Base-by-base conservation (phyloP, 2,113 vertebrate species). In the Entelurus aequoreus region DNA sequence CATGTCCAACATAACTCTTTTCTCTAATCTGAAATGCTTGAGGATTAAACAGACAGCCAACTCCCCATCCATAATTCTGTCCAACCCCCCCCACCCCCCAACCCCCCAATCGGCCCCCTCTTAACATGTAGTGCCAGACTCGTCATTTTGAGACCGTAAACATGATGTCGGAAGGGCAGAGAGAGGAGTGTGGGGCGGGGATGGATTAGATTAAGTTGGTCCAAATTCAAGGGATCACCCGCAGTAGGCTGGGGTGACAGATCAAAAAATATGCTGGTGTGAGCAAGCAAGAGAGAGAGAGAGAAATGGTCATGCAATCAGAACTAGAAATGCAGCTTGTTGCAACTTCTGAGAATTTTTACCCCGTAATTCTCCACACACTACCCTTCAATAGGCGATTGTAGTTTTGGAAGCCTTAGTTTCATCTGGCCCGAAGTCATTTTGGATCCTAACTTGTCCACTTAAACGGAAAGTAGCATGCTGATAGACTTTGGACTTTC, bases 11-110 rank as follows among this genome's bases (percentile, higher is more conserved):
- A 77, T 69, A 79, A 70, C 77, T 76, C 66, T 81, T 61, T 69
- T 44, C 75, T 82, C 79, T 90, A 90, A 91, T 91, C 89, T 88
- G 80, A 84, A 88, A 88, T 83, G 82, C 71, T 3, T 19, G 62
- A 58, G 85, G 86, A 89, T 89, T 89, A 87, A 82, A 76, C 75
- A 61, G 71, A 49, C 79, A 62, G 79, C 71, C 83, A 78, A 71
- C 72, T 76, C 82, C 72, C 49, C 61, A 78, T 74, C 83, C 68
- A 71, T 85, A 83, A 87, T 81, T 82, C 83, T 72, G 63, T 72
- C 60, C 70, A 48, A 60, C 51, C 72, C 52, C 59, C 54, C 65
- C n/a, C n/a, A n/a, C n/a, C 56, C 64, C 48, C 59, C 15, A 11
- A 62, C 44, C 48, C 44, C 19, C 58, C 55, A 28, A 28, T 28